A percentile compares a stretch with the other conserved stretches of the same genome.
Conservation (phyloP, 2,797 vertebrate species). For the Otolemur crassicaudatus region DNA sequence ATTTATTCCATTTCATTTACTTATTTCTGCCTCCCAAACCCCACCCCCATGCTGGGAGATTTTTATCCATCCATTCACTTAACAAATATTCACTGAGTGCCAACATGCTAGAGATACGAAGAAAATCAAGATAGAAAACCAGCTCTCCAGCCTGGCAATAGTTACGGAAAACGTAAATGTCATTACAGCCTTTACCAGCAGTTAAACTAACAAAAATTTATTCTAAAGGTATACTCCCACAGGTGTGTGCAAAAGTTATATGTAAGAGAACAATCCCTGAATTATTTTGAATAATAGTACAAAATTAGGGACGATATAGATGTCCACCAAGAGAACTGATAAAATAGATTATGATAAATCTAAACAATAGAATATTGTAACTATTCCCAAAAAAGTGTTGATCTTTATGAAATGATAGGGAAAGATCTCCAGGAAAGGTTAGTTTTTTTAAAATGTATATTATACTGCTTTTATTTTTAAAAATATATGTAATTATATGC, state of each 20-base stretch:
- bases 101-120: background rate
- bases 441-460: background rate
- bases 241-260: background rate
- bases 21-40: background rate
- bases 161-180: conserved; percentile 31
- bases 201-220: conserved; percentile 42
- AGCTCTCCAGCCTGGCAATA: background rate
- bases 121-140: background rate
- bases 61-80: background rate
- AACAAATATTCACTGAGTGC: background rate
- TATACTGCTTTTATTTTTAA: background rate
- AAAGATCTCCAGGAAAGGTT: background rate
- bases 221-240: background rate
- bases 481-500: background rate
- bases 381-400: background rate
- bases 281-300: conserved; percentile 30
- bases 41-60: background rate
- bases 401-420: background rate
- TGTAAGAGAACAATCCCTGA: background rate
- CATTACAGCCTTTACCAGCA: conserved; percentile 40
- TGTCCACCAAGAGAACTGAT: background rate
- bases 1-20: background rate
- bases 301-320: conserved; percentile 34
- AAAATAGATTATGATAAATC: conserved; percentile 10
- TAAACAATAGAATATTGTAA: background rate